Conservation (phyloP, 2,888 invertebrate species). For the Spilarctia lutea region DNA sequence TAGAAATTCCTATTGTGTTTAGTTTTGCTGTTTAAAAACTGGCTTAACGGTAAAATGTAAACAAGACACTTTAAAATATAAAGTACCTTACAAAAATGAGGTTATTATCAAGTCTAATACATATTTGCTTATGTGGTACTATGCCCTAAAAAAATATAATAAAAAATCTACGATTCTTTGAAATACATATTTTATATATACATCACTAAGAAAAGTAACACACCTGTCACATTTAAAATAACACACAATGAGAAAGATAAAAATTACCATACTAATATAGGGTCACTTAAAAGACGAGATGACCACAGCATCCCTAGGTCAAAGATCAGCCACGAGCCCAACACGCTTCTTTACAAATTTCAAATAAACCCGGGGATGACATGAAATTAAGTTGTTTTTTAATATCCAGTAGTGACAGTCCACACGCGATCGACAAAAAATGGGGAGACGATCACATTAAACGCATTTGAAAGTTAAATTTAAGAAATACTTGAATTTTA, state of each 20-base stretch:
- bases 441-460: conserved; percentile 50
- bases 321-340: conserved; percentile 51
- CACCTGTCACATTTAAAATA: conserved; percentile 19
- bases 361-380: conserved; percentile 50
- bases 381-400: conserved; percentile 52
- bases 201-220: conserved; percentile 6
- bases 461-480: conserved; percentile 50
- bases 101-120: neutral
- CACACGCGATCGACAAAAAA: conserved; percentile 49
- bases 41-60: conserved; percentile 16
- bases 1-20: conserved; percentile 41
- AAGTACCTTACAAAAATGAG: neutral
- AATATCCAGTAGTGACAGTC: conserved; percentile 51
- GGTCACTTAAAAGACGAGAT: conserved; percentile 46
- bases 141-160: neutral
- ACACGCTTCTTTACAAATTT: conserved; percentile 55
- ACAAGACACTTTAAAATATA: neutral
- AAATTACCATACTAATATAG: conserved; percentile 48
- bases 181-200: neutral
- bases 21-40: conserved; percentile 23
- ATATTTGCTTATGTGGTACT: neutral
- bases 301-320: conserved; percentile 55
- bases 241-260: conserved; percentile 35
- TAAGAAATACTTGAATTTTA: conserved; percentile 40
- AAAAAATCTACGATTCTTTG: neutral